Evolutionary conservation across 2,888 invertebrate genomes (phyloP).

Genomic region (Antitype chi): DNA sequence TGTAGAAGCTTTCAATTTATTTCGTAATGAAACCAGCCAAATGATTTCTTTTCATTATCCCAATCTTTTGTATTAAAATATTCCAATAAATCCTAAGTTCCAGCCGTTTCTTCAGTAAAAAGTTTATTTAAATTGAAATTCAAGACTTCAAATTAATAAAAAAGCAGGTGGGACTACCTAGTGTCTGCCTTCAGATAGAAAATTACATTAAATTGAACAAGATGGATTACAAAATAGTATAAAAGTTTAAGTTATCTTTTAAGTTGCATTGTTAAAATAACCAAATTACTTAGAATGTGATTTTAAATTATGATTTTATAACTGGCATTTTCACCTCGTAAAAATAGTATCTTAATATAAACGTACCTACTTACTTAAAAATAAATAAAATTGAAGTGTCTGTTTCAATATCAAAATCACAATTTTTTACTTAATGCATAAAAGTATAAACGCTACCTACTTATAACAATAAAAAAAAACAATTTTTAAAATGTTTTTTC

Average conservation of each 20-base stretch:
- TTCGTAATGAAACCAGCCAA: background rate
- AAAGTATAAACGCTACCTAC: no score
- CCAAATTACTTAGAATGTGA: background rate
- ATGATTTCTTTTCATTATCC: background rate
- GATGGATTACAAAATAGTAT: constrained; percentile 27
- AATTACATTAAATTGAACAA: constrained; percentile 39
- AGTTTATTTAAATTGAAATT: constrained; percentile 37
- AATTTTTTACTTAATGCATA: no score
- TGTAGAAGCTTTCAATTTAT: background rate
- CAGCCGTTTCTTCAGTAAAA: constrained; percentile 14
- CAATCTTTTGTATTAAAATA: constrained; percentile 16
- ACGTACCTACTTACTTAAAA: no score
- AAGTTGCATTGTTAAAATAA: constrained; percentile 13
- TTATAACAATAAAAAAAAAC: no score
- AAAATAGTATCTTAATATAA: background rate
- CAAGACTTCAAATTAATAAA: constrained; percentile 28
- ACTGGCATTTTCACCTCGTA: background rate
- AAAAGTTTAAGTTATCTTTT: background rate
- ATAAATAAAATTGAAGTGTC: no score
- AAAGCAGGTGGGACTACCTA: constrained; percentile 17
- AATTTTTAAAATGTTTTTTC: no score
- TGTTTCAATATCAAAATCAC: no score
- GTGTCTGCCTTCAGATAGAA: background rate
- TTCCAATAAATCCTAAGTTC: constrained; percentile 24
- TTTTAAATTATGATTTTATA: background rate